Evolutionary conservation across 37 sponge, comb jelly and placozoan genomes (phyloP), one percentile per base, ranked within the genome.

Genomic region (Chondrilla cf. caribensis): DNA sequence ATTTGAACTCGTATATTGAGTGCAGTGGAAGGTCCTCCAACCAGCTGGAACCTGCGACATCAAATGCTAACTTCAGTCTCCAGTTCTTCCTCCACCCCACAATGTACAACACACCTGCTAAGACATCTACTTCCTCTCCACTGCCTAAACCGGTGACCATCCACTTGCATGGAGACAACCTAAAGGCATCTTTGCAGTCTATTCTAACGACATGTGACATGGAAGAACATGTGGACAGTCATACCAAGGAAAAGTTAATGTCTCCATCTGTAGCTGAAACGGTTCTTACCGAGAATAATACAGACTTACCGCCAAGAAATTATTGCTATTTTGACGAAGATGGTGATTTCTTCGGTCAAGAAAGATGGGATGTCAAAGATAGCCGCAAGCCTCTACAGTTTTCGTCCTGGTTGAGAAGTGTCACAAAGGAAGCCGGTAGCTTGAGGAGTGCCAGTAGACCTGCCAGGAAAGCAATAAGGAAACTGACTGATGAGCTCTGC

Each of bases 1-100:
- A 70, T 28, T 72, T 82, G 9, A 70, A 82, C 39, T 82, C 83
- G 3, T 82, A 71, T 72, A 43, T 82, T 1, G 72, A 82, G 24
- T 22, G 44, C 41, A 42, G 44, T 39, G 25, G 24, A 4, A 15
- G 24, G 2, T 37, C 22, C n/a, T 1, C 1, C 44, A 15, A 4
- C 44, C 41, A 39, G 44, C 15, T 26, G 7, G 64, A 67, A 29
- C 1, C 31, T 33, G 29, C 31, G 32, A 4, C 2, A 33, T 15
- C 38, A 18, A 21, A n/a, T 11, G 6, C 18, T 3, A 73, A 73
- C 44, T 11, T 73, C 43, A 73, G 6, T 36, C 76, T 73, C 17
- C 41, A 39, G 41, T 73, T 73, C 44, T 73, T 36, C 25, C 76
- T 73, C 25, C 76, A 73, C 6, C 76, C 76, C 36, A n/a, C 37